A percentile compares a stretch with the other conserved stretches of the same genome.
Evolutionary conservation across 1,140 invertebrate genomes (phyloP).

Genomic region (Cotesia glomerata): DNA sequence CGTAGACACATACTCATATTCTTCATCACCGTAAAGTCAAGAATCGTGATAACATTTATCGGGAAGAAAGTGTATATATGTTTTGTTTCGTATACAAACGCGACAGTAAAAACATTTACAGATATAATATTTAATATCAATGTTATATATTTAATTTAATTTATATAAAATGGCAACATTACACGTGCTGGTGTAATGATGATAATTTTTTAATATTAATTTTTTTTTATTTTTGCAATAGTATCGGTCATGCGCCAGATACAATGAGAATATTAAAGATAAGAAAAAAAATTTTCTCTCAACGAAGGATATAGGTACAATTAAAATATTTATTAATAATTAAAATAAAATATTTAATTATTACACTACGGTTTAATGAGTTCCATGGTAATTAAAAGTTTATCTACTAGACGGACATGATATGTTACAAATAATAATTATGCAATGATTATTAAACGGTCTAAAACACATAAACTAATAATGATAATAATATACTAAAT

Average conservation of each 20-base stretch:
- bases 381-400: too few species aligned
- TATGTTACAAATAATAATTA: too few species aligned
- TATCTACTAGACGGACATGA: too few species aligned
- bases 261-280: not conserved
- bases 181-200: not conserved
- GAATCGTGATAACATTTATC: conserved; percentile 4
- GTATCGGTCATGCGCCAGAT: conserved; percentile 4
- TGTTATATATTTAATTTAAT: not conserved
- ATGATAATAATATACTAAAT: not conserved
- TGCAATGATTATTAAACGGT: not conserved
- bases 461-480: not conserved
- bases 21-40: not conserved
- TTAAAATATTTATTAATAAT: not conserved
- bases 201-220: not conserved
- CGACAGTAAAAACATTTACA: not conserved
- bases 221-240: not conserved
- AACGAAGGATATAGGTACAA: not conserved
- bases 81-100: not conserved
- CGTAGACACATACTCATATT: not conserved
- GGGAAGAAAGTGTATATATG: not conserved
- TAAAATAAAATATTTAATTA: not conserved
- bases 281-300: not conserved
- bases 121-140: not conserved
- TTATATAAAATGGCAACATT: not conserved
- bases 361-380: too few species aligned